Evolutionary conservation across 2,888 invertebrate species (phyloP).

Genomic region (Drosophila dives): DNA sequence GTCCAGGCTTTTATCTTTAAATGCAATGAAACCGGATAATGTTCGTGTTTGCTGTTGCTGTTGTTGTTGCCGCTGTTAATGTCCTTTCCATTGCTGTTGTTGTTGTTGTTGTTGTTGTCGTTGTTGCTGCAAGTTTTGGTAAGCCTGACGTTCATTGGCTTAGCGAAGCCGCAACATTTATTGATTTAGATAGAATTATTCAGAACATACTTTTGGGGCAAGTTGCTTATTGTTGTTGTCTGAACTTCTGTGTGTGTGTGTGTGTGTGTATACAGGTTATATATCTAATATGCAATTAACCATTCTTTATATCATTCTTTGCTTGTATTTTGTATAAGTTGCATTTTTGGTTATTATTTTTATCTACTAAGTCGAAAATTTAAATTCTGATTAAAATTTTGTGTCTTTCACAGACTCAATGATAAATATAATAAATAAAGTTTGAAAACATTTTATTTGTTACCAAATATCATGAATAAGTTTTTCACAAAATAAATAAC

Average conservation of each 20-base stretch:
- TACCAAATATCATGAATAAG: background rate
- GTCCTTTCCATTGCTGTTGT: conserved; percentile 2
- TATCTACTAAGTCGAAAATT: background rate
- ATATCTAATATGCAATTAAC: background rate
- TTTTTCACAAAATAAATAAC: background rate
- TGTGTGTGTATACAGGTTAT: background rate
- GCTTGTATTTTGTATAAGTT: background rate
- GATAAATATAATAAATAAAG: background rate
- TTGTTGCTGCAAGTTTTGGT: conserved; percentile 18
- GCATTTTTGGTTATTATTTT: background rate
- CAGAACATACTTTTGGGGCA: background rate
- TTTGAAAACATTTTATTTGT: background rate
- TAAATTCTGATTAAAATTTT: background rate
- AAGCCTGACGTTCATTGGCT: conserved; percentile 45
- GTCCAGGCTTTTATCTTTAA: conserved; percentile 57
- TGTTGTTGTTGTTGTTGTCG: background rate
- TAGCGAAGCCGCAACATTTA: conserved; percentile 46
- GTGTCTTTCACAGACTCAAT: background rate
- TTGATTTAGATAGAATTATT: conserved; percentile 52
- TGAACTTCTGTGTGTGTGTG: background rate
- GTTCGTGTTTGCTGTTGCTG: conserved; percentile 4
- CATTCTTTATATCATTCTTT: background rate
- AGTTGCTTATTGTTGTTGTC: background rate
- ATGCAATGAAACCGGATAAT: conserved; percentile 51
- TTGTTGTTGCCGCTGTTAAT: background rate